phyloP scores from a whole-genome alignment of 2,888 invertebrate species.

The Tipula confusa region DNA sequence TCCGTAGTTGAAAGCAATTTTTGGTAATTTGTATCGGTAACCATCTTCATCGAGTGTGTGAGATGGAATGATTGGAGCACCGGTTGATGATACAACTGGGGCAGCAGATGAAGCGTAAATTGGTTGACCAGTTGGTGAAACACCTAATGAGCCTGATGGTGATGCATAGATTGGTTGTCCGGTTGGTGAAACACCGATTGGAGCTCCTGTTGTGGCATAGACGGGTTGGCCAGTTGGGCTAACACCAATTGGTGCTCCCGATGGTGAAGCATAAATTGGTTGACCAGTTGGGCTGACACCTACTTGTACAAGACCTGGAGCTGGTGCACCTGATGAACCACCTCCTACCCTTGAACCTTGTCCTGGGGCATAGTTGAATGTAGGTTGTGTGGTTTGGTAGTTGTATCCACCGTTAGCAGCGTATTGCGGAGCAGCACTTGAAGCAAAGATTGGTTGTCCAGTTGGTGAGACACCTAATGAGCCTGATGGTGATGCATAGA shows the following conservation, averaged over 20 bases:
- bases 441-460: conserved; percentile 13
- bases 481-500: background rate
- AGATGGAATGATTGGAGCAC: conserved; percentile 8
- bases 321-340: background rate
- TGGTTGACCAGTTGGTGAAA: background rate
- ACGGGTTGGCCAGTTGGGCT: background rate
- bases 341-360: background rate
- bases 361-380: background rate
- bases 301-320: background rate
- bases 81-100: background rate
- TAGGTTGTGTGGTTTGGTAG: background rate
- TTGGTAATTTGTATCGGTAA: conserved; percentile 21
- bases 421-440: background rate
- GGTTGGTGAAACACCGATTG: background rate
- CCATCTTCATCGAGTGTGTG: conserved; percentile 21
- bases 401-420: background rate
- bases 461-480: conserved; percentile 5
- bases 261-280: background rate
- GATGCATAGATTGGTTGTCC: conserved; percentile 13
- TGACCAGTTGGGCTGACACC: conserved; percentile 25
- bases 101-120: background rate
- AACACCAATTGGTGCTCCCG: background rate
- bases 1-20: conserved; percentile 13
- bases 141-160: background rate
- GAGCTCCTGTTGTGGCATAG: conserved; percentile 26